Percentiles rank a stretch among this genome's conserved stretches.
Conservation (phyloP, 2,113 vertebrate genomes). For the Platysternon megacephalum region DNA sequence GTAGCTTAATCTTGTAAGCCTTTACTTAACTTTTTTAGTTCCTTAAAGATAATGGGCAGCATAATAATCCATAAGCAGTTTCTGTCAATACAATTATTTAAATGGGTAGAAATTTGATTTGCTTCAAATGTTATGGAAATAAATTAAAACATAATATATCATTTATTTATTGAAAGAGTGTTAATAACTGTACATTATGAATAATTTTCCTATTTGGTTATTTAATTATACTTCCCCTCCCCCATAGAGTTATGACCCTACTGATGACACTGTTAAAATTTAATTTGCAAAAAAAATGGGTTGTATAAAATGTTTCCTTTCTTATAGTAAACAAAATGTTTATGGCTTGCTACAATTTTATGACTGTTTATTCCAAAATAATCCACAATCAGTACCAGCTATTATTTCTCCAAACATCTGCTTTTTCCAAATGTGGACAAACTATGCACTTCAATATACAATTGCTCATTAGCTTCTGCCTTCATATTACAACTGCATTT, state of each 20-base stretch:
- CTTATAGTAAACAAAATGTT: conserved; percentile 35
- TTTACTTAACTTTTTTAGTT: conserved; percentile 63
- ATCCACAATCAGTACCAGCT: not conserved
- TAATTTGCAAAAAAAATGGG: not conserved
- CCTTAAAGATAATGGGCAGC: conserved; percentile 45
- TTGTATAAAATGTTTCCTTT: not conserved
- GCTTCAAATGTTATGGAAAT: conserved; percentile 33
- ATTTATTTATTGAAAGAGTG: conserved; percentile 68
- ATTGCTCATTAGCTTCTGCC: conserved; percentile 46
- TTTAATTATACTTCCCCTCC: conserved; percentile 20
- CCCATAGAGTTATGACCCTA: not conserved
- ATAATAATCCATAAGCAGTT: not conserved
- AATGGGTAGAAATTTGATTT: conserved; percentile 19
- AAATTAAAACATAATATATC: conserved; percentile 34
- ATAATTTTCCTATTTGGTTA: conserved; percentile 25
- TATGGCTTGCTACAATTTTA: conserved; percentile 35
- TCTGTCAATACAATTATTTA: conserved; percentile 44
- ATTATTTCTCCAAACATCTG: conserved; percentile 22
- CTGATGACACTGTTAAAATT: not conserved
- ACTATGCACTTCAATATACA: conserved; percentile 59
- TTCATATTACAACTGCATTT: conserved; percentile 44
- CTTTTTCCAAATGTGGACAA: conserved; percentile 13
- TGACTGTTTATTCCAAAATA: not conserved
- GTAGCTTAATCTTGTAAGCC: conserved; percentile 66
- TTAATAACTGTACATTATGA: conserved; percentile 49